phyloP scores from a whole-genome alignment of 2,888 invertebrate genomes.

The Xiphydria camelus region DNA sequence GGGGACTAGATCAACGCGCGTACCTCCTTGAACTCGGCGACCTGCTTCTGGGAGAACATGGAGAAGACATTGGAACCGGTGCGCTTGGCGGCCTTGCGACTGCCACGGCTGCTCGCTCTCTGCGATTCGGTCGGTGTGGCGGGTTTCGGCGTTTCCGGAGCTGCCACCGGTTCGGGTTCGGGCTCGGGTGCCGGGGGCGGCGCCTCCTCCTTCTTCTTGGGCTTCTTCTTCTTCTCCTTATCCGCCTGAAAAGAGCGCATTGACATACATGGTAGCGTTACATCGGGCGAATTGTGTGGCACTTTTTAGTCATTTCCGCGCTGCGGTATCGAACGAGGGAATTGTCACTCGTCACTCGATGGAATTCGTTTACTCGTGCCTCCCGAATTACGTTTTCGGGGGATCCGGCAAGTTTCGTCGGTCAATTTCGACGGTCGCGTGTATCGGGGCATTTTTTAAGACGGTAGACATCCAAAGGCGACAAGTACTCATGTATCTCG shows the following conservation, averaged over 20 bases:
- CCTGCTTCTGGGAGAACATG: conserved; percentile 95
- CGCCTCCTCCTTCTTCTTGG: conserved; percentile 74
- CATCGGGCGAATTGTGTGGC: too few relatives aligned
- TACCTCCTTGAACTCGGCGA: conserved; percentile 95
- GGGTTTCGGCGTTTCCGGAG: conserved; percentile 69
- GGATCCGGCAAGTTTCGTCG: too few relatives aligned
- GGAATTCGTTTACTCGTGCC: too few relatives aligned
- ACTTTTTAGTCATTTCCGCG: too few relatives aligned
- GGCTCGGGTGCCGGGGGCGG: conserved; percentile 65
- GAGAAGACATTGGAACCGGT: conserved; percentile 95
- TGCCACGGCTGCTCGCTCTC: conserved; percentile 80
- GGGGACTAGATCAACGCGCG: conserved; percentile 31
- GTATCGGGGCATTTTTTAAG: too few relatives aligned
- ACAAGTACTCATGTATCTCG: too few relatives aligned
- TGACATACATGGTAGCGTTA: too few relatives aligned
- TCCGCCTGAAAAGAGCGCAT: conserved; percentile 88
- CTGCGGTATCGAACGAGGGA: too few relatives aligned
- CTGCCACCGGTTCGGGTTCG: conserved; percentile 70
- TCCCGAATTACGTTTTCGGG: too few relatives aligned
- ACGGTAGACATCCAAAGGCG: too few relatives aligned
- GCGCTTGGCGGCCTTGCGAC: conserved; percentile 80
- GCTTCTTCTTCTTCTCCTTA: conserved; percentile 90
- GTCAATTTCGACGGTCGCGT: too few relatives aligned
- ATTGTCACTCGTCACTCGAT: too few relatives aligned
- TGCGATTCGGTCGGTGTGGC: conserved; percentile 53